Evolutionary conservation across 2,888 invertebrate species (phyloP).

Genomic region (Crepidodera aurea): DNA sequence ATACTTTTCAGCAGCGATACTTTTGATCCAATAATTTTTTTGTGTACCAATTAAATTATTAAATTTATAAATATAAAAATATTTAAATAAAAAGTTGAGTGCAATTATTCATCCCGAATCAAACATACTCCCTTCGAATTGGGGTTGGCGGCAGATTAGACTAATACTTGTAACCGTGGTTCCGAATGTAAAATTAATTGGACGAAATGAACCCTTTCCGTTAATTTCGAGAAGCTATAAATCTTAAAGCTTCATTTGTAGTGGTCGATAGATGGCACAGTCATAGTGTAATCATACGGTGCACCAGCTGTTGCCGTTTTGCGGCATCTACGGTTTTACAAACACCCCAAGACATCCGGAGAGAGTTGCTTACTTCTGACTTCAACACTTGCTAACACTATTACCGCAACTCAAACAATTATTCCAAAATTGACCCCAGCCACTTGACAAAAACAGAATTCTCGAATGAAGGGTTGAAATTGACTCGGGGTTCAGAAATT

Average conservation of each 20-base stretch:
- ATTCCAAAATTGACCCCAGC: conserved; percentile 31
- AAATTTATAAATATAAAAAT: no score
- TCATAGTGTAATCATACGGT: conserved; percentile 53
- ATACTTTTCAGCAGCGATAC: no score
- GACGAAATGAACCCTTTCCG: conserved; percentile 61
- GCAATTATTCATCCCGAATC: conserved; percentile 1
- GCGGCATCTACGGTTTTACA: conserved; percentile 35
- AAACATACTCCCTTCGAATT: conserved; percentile 22
- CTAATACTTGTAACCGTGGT: conserved; percentile 46
- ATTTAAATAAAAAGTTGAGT: background rate
- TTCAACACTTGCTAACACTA: conserved; percentile 35
- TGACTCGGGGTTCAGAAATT: background rate
- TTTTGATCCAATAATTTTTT: no score
- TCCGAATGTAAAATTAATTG: conserved; percentile 59
- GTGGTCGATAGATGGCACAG: conserved; percentile 54
- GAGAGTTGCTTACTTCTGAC: conserved; percentile 30
- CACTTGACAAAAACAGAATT: conserved; percentile 28
- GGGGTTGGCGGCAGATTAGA: conserved; percentile 36
- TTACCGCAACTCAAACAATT: conserved; percentile 38
- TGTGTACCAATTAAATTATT: no score
- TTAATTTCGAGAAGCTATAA: conserved; percentile 61
- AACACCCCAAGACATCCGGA: conserved; percentile 42
- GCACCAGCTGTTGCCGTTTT: conserved; percentile 56
- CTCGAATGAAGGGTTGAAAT: conserved; percentile 12
- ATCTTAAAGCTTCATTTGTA: conserved; percentile 61